phyloP scores from a whole-genome alignment of 2,888 invertebrate genomes.

The Camptogramma bilineatum region DNA sequence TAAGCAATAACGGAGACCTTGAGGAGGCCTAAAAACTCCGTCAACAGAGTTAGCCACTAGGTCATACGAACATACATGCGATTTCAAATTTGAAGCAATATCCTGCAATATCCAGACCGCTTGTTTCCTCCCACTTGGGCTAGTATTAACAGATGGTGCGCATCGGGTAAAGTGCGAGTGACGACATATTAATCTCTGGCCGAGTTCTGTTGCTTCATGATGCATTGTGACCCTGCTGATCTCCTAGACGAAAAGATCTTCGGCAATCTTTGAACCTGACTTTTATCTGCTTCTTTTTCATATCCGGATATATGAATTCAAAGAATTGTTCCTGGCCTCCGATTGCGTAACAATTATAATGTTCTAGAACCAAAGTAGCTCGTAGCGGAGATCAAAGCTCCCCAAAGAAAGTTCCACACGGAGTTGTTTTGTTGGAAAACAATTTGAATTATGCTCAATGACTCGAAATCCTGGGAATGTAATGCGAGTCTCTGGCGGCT shows the following conservation, averaged over 20 bases:
- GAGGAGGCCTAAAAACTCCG: no score
- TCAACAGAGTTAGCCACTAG: no score
- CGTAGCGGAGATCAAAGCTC: slow-evolving; percentile 52
- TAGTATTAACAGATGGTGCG: slow-evolving; percentile 46
- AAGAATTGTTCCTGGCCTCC: neutral
- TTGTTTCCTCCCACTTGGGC: slow-evolving; percentile 37
- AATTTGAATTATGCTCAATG: slow-evolving; percentile 67
- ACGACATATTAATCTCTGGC: slow-evolving; percentile 72
- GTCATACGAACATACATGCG: neutral
- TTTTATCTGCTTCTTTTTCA: no score
- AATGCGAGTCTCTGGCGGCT: slow-evolving; percentile 56
- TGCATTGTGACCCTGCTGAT: slow-evolving; percentile 19
- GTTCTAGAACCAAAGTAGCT: slow-evolving; percentile 34
- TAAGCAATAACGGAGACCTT: no score
- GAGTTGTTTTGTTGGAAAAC: slow-evolving; percentile 61
- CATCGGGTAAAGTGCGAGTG: slow-evolving; percentile 62
- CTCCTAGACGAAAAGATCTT: neutral
- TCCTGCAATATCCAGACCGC: slow-evolving; percentile 9
- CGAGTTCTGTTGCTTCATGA: slow-evolving; percentile 42
- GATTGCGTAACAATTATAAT: neutral
- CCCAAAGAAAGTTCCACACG: slow-evolving; percentile 45
- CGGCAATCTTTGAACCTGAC: no score
- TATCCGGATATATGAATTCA: neutral
- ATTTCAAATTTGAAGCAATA: neutral
- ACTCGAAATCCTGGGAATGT: slow-evolving; percentile 62